Evolutionary conservation across 92 coral and sea anemone genomes (phyloP), one percentile per base, ranked within the genome.

Genomic region (Hydrozoanthus gracilis): DNA sequence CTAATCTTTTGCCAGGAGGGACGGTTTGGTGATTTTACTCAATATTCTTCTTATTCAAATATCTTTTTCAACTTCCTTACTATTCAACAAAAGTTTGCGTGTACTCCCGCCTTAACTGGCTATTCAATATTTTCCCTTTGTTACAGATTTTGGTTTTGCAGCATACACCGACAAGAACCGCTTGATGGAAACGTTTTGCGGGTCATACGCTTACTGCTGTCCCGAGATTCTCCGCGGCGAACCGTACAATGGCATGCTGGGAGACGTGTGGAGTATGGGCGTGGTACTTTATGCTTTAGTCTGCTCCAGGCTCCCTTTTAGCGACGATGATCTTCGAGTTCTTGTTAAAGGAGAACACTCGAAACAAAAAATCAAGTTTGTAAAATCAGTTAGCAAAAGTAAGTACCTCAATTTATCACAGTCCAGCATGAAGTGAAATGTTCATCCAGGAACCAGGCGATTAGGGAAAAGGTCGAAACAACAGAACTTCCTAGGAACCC

Each of bases 201-300:
- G 98, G 51, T 92, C 98, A 73, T 92, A 86, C 76, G 98, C 95
- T 6, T 94, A 94, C 91, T 92, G 95, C 82, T 85, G 92, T 87
- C 98, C 98, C 82, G 92, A 94, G 87, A 90, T 94, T 79, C 93
- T 94, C 48, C 93, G 98, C 60, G 95, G 93, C 5, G 87, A 88
- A 80, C 90, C 87, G 39, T 94, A 94, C 91, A 79, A 86, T 64
- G 98, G 98, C 56, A 85, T 82, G 75, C 84, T 88, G 67, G 88
- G 95, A n/a, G 98, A 94, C 76, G 95, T 94, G 16, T 94, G 98
- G 98, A 94, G 98, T 77, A 94, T 94, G 98, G 98, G 98, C 0
- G 95, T 94, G 62, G 93, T 92, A 10, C 88, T 94, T 76, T 94
- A 94, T 39, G 98, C 98, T 5, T 56, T 94, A 80, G 92, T 89